These are phyloP conservation scores for Hipposideros larvatus DNA, from an alignment of 2,797 vertebrate species.

Conservation along the genomic window DNA sequence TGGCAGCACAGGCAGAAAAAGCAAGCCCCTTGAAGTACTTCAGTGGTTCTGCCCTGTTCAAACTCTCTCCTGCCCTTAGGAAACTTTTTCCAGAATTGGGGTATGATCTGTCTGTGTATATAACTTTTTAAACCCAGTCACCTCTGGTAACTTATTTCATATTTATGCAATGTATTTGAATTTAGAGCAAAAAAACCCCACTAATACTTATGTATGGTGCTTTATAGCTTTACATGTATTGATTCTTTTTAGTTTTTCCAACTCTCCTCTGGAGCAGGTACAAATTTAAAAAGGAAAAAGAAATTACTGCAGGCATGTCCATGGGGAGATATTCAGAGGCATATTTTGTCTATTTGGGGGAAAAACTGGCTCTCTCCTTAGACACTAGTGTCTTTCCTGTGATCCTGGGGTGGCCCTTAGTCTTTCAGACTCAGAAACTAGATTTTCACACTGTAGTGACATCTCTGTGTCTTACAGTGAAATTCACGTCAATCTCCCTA, in stretches of 20 bases:
- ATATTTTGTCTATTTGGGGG: neutral
- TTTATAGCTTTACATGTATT: neutral
- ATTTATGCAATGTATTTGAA: neutral
- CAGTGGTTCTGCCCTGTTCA: neutral
- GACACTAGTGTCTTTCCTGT: neutral
- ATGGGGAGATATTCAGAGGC: neutral
- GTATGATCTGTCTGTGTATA: fast-evolving
- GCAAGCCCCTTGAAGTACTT: neutral
- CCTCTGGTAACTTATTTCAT: neutral
- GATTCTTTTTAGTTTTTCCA: neutral
- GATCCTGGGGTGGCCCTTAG: neutral
- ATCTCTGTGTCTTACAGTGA: neutral
- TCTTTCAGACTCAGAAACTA: neutral
- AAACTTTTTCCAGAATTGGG: neutral
- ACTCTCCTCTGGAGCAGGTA: neutral
- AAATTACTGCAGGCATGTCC: neutral
- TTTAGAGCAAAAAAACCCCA: neutral
- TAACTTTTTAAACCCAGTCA: neutral
- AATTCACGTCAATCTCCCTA: neutral
- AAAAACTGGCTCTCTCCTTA: neutral
- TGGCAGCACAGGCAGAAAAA: neutral
- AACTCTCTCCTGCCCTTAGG: fast-evolving
- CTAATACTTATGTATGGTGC: neutral
- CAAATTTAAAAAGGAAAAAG: neutral
- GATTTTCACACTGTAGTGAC: neutral